These are phyloP conservation scores for Crotalus tigris DNA, from an alignment of 2,113 vertebrate genomes.

Conservation along the genomic window DNA sequence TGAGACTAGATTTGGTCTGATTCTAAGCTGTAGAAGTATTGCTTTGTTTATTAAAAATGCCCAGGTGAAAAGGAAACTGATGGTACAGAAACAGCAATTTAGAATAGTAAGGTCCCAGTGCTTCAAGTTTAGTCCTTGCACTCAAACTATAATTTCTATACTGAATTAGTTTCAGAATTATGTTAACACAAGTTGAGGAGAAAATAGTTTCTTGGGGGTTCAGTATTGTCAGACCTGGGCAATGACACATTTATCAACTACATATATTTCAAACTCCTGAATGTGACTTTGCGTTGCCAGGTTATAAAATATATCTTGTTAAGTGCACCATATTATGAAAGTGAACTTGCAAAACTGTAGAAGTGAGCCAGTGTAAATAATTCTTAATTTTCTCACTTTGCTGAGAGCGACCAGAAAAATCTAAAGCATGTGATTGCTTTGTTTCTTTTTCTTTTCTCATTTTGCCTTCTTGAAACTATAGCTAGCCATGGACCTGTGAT, in stretches of 20 bases:
- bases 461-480: constrained; percentile 23
- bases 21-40: background rate
- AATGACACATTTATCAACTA: constrained; percentile 8
- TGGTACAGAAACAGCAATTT: background rate
- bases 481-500: background rate
- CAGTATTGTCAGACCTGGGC: background rate
- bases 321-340: constrained; percentile 27
- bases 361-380: constrained; percentile 55
- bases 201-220: background rate
- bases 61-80: background rate
- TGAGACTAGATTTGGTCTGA: background rate
- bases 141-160: background rate
- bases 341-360: constrained; percentile 44
- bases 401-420: constrained; percentile 16
- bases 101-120: background rate
- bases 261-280: background rate
- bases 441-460: background rate
- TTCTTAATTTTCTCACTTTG: constrained; percentile 15
- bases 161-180: background rate
- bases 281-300: background rate
- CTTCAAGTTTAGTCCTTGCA: fast-evolving
- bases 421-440: constrained; percentile 37
- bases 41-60: background rate
- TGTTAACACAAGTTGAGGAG: background rate
- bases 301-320: constrained; percentile 2